Evolutionary conservation across 1,140 invertebrate genomes (phyloP), one percentile per base, ranked within the genome.

Genomic region (Tetramorium alpestre): DNA sequence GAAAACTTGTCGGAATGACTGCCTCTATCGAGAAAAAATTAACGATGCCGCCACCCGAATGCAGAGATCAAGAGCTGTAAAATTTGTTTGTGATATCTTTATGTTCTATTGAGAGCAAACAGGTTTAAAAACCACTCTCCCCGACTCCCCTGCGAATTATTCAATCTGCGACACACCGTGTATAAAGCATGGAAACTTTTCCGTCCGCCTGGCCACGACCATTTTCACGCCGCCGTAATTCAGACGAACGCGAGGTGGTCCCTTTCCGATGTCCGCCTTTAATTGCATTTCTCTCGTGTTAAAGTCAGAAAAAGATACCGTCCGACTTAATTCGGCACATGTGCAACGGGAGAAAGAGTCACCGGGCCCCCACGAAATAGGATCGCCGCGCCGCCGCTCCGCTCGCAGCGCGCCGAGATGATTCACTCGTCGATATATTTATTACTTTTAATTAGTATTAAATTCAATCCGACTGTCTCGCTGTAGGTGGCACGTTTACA

Each of bases 381-480:
- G 88, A 93, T 87, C 88, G 84, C 86, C 88, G 81, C 81, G 76
- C 41, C 58, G 44, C 58, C 47, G 64, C 28, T 44, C 60, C 65
- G 65, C 47, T 51, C 62, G 60, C 87, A 77, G 72, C 67, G 62
- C 51, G 72, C 87, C 84, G 76, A 87, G 87, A 91, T 91, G 90
- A 92, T 93, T 93, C 89, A 89, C 92, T 90, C 91, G 89, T 77
- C 86, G 92, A 94, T 93, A 93, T 93, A 93, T 93, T 93, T 94
- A 94, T 94, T 94, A 93, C 93, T 93, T 93, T 94, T 94, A 94
- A 94, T 93, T 93, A 93, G 91, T 93, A 93, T 93, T 93, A 93
- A 93, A 93, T 93, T 93, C 88, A 91, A 93, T 88, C 89, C 80
- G 92, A 86, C 85, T 64, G 86, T 87, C 87, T 89, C 92, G 86